Evolutionary conservation across 1,140 invertebrate genomes (phyloP).

Genomic region (Anastrepha obliqua): DNA sequence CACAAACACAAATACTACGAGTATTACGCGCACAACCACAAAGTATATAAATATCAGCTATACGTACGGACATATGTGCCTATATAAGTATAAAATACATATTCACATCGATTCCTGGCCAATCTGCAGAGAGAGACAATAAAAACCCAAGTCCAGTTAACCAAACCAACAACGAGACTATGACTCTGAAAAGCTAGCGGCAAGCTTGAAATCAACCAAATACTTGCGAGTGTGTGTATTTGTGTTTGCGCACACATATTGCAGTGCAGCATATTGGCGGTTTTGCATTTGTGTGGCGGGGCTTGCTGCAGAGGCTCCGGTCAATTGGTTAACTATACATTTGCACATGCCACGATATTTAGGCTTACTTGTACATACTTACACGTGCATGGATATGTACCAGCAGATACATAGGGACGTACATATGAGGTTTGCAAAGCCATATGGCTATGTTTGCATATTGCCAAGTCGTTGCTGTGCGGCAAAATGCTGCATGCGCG

Average conservation of each 20-base stretch:
- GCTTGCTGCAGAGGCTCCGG: background rate
- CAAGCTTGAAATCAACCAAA: conserved; percentile 1
- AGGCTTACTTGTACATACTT: background rate
- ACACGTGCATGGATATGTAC: background rate
- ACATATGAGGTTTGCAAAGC: background rate
- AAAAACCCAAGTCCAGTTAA: background rate
- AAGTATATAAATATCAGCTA: conserved; percentile 38
- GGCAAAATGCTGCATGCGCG: conserved; percentile 46
- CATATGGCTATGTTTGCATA: conserved; percentile 38
- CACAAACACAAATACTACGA: conserved; percentile 10
- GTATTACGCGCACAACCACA: background rate
- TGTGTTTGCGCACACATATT: background rate
- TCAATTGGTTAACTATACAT: conserved; percentile 35
- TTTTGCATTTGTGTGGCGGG: conserved; percentile 17
- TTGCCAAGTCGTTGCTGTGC: conserved; percentile 40
- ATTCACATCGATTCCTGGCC: background rate
- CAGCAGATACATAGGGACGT: background rate
- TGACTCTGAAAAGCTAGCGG: background rate
- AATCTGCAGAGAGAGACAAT: conserved; percentile 36
- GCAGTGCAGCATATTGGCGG: conserved; percentile 38
- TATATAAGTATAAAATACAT: background rate
- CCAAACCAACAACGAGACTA: background rate
- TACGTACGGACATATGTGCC: background rate
- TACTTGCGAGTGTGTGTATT: background rate
- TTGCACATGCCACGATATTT: background rate